Evolutionary conservation across 2,888 invertebrate species (phyloP), one percentile per base, ranked within the genome.

Genomic region (Dicranocentrus wangi): DNA sequence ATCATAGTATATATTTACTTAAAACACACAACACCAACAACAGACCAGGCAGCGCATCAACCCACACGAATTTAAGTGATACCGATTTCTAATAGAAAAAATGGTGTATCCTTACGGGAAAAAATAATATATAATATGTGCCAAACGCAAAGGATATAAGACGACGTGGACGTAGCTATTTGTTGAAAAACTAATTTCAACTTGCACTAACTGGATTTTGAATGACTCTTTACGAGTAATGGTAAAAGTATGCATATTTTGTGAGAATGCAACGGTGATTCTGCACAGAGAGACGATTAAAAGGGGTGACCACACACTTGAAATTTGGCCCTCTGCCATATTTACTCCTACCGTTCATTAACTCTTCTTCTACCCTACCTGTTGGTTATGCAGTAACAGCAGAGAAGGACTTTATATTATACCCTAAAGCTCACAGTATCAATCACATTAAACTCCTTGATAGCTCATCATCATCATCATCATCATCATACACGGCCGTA

Each of bases 251-350:
- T 69, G 55, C 32, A 69, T 69, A 55, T 39, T 42, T 21, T 55
- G 51, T 19, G 21, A 51, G 65, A 53, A 55, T 25, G 65, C 69
- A 70, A 78, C 70, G 78, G 78, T 70, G 78, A 32, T 55, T 55
- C 28, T 47, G 3, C 63, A 21, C 17, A n/a, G 51, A 53, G 63
- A 42, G 70, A 63, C 70, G 66, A 66, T 71, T 71, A 65, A 65
- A 43, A 55, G 51, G 25, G 71, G 60, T 72, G 79, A 79, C 79
- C 79, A 79, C 65, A 72, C 79, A 71, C 28, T 60, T 47, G 25
- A 70, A 78, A 28, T 58, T 55, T 70, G 70, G 69, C 63, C 19
- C 19, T 42, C 17, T 63, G 70, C 61, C 68, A 69, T 65, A 43
- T 61, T 53, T 17, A 66, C 75, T 66, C 42, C 75, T 43, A 58